Base-by-base conservation (phyloP, 2,797 vertebrate species). In the Aratinga solstitialis region DNA sequence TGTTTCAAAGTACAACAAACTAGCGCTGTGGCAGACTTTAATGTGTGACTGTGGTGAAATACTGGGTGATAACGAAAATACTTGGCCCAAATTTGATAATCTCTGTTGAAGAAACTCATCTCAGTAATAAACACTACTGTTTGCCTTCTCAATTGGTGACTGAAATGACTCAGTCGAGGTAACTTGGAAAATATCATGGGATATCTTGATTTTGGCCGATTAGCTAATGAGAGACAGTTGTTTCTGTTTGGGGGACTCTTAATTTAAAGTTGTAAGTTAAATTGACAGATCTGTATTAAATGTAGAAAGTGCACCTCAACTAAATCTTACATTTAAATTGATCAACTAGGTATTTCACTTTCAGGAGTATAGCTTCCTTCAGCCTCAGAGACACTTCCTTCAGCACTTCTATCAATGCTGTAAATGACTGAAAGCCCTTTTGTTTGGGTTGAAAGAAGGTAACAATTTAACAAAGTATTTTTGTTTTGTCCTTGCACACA, bases 11-110 rank as follows among this genome's bases (percentile, higher is more conserved):
- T 66, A 78, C 48, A 80, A 77, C 13, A 72, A 58, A 42, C 75
- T 42, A 85, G 61, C 69, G 72, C 40, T 61, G 38, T 3, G 9
- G 36, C 40, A 83, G 43, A 61, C 9, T 89, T 80, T 83, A 92
- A 89, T 6, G 6, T 89, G 69, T 85, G 67, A 87, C 75, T 91
- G 65, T 34, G 72, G 75, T 71, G 75, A 53, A 93, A 51, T 81
- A 38, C 53, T 91, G 79, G 34, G 47, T 88, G 73, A 75, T 78
- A 91, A 93, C 81, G 69, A 90, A 94, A 90, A 91, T 86, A 94
- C 30, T 91, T 93, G 92, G 68, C 58, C 66, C 34, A 43, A 50
- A 32, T n/a, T 42, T 94, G 84, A 87, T 68, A 75, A 84, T 80
- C 22, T 80, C 32, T 81, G 12, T n/a, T 92, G 42, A 87, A 82